phyloP scores from a whole-genome alignment of 2,888 invertebrate genomes.

The Cosmorhoe ocellata region DNA sequence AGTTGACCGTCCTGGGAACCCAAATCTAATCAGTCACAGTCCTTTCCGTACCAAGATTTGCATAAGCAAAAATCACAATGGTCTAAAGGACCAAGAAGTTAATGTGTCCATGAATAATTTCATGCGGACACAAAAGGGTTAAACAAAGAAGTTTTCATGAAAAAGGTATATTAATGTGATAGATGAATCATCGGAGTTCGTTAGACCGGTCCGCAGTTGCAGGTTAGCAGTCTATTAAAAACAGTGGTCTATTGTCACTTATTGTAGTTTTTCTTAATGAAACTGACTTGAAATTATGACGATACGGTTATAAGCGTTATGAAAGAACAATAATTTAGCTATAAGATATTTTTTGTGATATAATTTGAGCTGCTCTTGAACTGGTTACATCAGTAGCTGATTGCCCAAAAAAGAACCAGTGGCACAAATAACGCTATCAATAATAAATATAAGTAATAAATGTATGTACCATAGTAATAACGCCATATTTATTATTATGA shows the following conservation, averaged over 20 bases:
- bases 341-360: no score
- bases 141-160: slow-evolving; percentile 67
- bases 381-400: no score
- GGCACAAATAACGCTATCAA: no score
- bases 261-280: slow-evolving; percentile 9
- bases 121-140: slow-evolving; percentile 64
- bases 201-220: slow-evolving; percentile 64
- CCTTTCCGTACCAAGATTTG: slow-evolving; percentile 61
- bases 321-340: no score
- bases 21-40: slow-evolving; percentile 73
- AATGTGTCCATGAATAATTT: slow-evolving; percentile 74
- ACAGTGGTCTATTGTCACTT: slow-evolving; percentile 23
- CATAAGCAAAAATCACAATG: slow-evolving; percentile 76
- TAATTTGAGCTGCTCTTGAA: no score
- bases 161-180: slow-evolving; percentile 74
- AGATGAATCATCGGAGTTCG: slow-evolving; percentile 68
- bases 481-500: slow-evolving; percentile 2
- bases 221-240: slow-evolving; percentile 42
- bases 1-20: slow-evolving; percentile 66
- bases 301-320: slow-evolving; percentile 9
- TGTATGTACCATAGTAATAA: no score
- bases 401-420: no score
- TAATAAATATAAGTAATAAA: no score
- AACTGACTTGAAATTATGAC: slow-evolving; percentile 17
- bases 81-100: slow-evolving; percentile 70